Evolutionary conservation across 37 sponge, comb jelly and placozoan species (phyloP).

Genomic region (Cladorhizidae sp.): DNA sequence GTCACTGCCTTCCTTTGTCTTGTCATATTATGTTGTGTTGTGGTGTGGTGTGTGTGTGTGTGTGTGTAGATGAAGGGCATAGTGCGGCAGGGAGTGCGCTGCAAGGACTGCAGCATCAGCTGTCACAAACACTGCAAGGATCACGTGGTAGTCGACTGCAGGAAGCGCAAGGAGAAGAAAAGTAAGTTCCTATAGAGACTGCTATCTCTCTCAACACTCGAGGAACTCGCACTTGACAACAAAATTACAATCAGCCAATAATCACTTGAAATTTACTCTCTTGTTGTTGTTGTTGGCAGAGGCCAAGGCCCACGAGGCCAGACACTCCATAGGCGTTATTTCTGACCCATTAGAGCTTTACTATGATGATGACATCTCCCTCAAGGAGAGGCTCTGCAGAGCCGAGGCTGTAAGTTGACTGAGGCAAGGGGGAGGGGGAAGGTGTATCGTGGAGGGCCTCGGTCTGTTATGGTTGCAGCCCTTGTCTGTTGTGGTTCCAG

Average conservation of each 20-base stretch:
- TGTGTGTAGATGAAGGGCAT: constrained; percentile 66
- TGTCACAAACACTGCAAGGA: constrained; percentile 86
- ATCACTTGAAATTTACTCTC: neutral
- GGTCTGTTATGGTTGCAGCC: too few relatives aligned
- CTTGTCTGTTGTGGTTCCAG: too few relatives aligned
- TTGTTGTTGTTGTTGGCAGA: neutral
- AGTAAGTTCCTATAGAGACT: constrained; percentile 28
- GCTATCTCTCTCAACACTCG: too few relatives aligned
- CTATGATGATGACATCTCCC: constrained; percentile 45
- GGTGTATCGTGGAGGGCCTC: too few relatives aligned
- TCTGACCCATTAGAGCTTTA: constrained; percentile 24
- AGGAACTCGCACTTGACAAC: too few relatives aligned
- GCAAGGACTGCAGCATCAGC: constrained; percentile 74
- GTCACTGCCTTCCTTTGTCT: neutral
- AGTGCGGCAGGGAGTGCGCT: constrained; percentile 74
- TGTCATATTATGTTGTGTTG: neutral
- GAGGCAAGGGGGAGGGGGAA: too few relatives aligned
- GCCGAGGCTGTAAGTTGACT: constrained; percentile 64
- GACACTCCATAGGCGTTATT: neutral
- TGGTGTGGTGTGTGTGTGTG: neutral
- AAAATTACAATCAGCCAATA: neutral
- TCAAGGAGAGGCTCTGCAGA: constrained; percentile 64
- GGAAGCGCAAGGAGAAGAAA: constrained; percentile 53
- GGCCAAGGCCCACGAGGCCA: neutral
- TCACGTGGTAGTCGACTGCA: constrained; percentile 80